Conservation (phyloP, 2,888 invertebrate species). For the Hermaeophaga mercurialis region DNA sequence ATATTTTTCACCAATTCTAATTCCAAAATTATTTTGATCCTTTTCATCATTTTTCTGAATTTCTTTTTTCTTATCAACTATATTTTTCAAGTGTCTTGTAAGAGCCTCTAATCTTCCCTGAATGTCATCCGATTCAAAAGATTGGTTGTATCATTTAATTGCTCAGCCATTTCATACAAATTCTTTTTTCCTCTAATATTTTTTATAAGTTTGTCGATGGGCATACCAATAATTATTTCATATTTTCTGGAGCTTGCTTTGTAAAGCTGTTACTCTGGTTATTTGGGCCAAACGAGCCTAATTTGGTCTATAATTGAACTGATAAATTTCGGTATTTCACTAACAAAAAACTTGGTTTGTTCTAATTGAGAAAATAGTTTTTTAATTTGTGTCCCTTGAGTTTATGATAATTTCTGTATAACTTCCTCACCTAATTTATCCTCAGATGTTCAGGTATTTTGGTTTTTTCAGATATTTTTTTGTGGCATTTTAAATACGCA, state of each 20-base stretch:
- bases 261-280: conserved; percentile 81
- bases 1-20: conserved; percentile 85
- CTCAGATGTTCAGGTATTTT: too few relatives aligned
- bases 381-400: too few relatives aligned
- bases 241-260: conserved; percentile 81
- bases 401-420: too few relatives aligned
- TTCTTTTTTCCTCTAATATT: conserved; percentile 52
- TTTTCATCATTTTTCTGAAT: conserved; percentile 64
- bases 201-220: conserved; percentile 77
- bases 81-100: conserved; percentile 76
- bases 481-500: too few relatives aligned
- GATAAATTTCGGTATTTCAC: conserved; percentile 64
- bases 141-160: conserved; percentile 77
- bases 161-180: conserved; percentile 75
- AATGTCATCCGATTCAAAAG: conserved; percentile 84
- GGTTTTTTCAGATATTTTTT: too few relatives aligned
- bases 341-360: conserved; percentile 64
- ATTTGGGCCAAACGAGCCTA: conserved; percentile 73
- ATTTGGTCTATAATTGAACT: conserved; percentile 70
- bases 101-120: conserved; percentile 80
- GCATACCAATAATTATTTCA: conserved; percentile 83
- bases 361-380: conserved; percentile 72
- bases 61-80: conserved; percentile 64
- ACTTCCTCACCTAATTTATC: too few relatives aligned
- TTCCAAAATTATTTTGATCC: conserved; percentile 63